Evolutionary conservation across 2,797 vertebrate species (phyloP).

Genomic region (Capromys pilorides): DNA sequence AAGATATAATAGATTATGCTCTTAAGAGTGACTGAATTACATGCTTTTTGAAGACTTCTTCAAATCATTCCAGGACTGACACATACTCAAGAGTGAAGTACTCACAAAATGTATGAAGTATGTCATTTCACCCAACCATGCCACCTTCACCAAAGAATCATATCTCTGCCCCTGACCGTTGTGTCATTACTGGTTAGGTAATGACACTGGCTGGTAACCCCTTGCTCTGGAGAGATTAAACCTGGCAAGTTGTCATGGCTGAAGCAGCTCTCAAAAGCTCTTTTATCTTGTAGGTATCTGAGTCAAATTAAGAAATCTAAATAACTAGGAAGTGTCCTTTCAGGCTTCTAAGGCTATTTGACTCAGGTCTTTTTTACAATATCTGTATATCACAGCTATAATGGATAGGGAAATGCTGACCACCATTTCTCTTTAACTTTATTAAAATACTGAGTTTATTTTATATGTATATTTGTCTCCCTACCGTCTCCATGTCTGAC

Average conservation of each 20-base stretch:
- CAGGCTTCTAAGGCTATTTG: neutral
- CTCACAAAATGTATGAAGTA: neutral
- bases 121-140: neutral
- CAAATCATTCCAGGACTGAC: neutral
- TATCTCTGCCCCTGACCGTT: neutral
- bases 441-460: too few species aligned
- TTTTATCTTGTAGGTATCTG: neutral
- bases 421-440: neutral
- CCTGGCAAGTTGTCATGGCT: neutral
- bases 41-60: neutral
- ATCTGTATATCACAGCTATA: neutral
- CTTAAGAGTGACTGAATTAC: neutral
- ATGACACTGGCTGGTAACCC: neutral
- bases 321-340: neutral
- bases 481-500: too few species aligned
- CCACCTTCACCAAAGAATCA: neutral
- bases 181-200: neutral
- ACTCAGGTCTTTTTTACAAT: neutral
- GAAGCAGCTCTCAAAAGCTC: neutral
- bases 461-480: too few species aligned
- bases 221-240: neutral
- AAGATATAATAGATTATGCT: neutral
- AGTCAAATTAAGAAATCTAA: neutral
- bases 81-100: neutral
- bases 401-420: neutral